These are phyloP conservation scores for Gortyna flavago DNA, from an alignment of 2,888 invertebrate species.

Conservation along the genomic window DNA sequence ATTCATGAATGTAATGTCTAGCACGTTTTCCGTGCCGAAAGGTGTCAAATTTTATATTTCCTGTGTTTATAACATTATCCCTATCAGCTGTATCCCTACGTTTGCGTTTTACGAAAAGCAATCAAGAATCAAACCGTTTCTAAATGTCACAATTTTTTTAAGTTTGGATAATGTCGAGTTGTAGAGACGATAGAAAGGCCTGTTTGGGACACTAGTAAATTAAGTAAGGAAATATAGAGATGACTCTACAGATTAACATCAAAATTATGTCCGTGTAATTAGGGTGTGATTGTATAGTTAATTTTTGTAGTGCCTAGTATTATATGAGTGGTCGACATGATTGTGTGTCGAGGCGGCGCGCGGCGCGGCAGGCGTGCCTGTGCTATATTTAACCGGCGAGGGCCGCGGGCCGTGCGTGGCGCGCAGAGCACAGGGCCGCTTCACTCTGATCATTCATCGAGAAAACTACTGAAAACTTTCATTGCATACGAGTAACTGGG, in stretches of 20 bases:
- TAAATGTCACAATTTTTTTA: constrained; percentile 7
- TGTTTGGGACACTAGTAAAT: background rate
- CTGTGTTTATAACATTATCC: constrained; percentile 27
- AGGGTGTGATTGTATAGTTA: constrained; percentile 48
- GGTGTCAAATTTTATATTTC: constrained; percentile 42
- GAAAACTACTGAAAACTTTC: constrained; percentile 70
- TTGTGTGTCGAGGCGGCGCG: constrained; percentile 82
- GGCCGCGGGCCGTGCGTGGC: constrained; percentile 79
- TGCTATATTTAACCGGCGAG: constrained; percentile 88
- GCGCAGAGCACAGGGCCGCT: constrained; percentile 76
- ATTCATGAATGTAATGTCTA: constrained; percentile 57
- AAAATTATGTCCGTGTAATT: constrained; percentile 20
- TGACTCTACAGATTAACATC: background rate
- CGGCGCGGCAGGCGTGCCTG: constrained; percentile 84
- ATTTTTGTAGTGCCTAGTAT: constrained; percentile 70
- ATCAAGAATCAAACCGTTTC: constrained; percentile 9
- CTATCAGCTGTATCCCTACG: background rate
- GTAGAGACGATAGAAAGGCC: background rate
- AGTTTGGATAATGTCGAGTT: background rate
- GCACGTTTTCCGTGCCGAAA: constrained; percentile 43
- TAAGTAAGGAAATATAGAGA: background rate
- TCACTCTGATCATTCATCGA: constrained; percentile 80
- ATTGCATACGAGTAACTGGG: constrained; percentile 50
- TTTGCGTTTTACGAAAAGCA: constrained; percentile 1
- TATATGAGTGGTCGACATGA: constrained; percentile 82